Conservation (phyloP, 2,888 invertebrate species). For the Scaptodrosophila latifasciaeformis region DNA sequence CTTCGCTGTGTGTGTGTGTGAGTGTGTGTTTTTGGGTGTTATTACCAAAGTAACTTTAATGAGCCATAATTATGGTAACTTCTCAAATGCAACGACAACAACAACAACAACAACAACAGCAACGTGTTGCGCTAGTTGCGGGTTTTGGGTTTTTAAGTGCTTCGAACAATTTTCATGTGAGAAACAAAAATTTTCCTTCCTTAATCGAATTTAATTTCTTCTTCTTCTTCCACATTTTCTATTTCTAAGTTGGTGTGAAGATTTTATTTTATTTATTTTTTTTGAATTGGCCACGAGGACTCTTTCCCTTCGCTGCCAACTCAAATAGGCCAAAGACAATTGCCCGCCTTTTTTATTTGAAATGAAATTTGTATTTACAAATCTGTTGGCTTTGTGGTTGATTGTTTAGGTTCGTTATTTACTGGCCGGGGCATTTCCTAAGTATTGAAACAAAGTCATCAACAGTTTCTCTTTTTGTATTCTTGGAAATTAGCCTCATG, state of each 20-base stretch:
- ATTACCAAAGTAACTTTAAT: slow-evolving; percentile 52
- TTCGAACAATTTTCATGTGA: no score
- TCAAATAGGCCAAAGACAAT: no score
- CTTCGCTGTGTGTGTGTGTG: slow-evolving; percentile 9
- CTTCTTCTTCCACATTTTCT: no score
- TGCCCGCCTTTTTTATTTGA: no score
- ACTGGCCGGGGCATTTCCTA: slow-evolving; percentile 28
- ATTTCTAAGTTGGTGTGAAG: no score
- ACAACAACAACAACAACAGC: neutral
- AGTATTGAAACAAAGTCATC: no score
- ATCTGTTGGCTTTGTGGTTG: slow-evolving; percentile 24
- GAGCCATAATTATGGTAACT: slow-evolving; percentile 64
- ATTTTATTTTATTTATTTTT: no score
- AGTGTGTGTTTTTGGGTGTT: slow-evolving; percentile 19
- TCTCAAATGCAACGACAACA: slow-evolving; percentile 54
- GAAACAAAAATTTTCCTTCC: neutral
- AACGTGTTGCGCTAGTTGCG: neutral
- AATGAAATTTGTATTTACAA: no score
- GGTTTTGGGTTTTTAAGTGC: neutral
- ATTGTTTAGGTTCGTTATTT: slow-evolving; percentile 28
- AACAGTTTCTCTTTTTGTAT: no score
- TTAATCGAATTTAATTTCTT: neutral
- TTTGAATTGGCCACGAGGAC: no score
- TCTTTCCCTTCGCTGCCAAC: no score
- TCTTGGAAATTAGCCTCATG: slow-evolving; percentile 54